Evolutionary conservation across 2,113 vertebrate genomes (phyloP).

Genomic region (Rousettus leschenaultii): DNA sequence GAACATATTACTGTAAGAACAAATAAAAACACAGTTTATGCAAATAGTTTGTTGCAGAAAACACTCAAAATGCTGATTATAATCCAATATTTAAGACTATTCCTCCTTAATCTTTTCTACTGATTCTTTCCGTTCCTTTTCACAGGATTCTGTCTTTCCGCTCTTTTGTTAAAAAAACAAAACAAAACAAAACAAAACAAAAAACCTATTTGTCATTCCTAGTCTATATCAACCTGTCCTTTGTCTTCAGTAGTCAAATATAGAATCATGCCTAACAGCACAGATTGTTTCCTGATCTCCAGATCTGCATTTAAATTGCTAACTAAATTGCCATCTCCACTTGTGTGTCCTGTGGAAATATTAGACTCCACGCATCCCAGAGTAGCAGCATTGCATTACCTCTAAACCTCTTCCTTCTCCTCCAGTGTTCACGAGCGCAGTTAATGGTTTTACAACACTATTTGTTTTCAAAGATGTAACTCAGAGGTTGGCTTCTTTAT

Average conservation of each 20-base stretch:
- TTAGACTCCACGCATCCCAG: neutral
- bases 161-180: neutral
- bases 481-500: neutral
- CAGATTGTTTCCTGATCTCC: neutral
- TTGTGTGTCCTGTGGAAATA: neutral
- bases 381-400: neutral
- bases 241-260: neutral
- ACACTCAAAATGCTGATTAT: neutral
- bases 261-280: neutral
- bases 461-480: neutral
- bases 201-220: neutral
- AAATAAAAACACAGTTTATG: neutral
- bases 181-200: too few relatives aligned
- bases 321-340: neutral
- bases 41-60: neutral
- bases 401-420: neutral
- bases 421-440: neutral
- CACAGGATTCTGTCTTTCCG: neutral
- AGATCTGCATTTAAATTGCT: neutral
- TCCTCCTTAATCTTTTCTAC: neutral
- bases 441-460: neutral
- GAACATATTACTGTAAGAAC: neutral
- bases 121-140: neutral
- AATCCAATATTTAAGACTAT: neutral
- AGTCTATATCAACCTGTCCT: neutral